phyloP scores from a whole-genome alignment of 2,113 vertebrate species.

The Planiliza haematocheilus region DNA sequence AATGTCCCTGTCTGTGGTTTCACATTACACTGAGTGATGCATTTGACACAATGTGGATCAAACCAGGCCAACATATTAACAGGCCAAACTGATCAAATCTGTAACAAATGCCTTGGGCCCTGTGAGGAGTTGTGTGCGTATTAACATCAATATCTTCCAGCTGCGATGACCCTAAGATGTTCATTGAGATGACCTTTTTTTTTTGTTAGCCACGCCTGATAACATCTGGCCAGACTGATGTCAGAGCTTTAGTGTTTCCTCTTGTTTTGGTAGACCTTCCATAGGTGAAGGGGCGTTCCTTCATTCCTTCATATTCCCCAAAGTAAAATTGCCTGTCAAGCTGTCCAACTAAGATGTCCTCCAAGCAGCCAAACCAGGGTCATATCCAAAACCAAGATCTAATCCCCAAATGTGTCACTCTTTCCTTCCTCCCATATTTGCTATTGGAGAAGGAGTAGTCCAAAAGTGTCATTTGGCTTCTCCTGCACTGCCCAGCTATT shows the following conservation, averaged over 20 bases:
- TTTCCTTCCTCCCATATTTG: conserved; percentile 22
- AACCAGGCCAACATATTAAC: conserved; percentile 8
- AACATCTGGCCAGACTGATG: conserved; percentile 51
- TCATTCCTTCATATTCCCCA: conserved; percentile 62
- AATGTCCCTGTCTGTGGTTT: conserved; percentile 39
- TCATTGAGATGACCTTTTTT: neutral
- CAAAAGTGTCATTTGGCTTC: conserved; percentile 33
- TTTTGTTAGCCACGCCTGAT: conserved; percentile 41
- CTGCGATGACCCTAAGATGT: conserved; percentile 40
- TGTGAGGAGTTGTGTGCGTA: neutral
- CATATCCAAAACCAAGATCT: conserved; percentile 49
- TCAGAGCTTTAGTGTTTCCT: conserved; percentile 62
- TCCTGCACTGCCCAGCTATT: conserved; percentile 53
- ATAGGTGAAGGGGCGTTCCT: conserved; percentile 58
- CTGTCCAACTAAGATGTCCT: conserved; percentile 58
- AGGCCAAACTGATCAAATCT: neutral
- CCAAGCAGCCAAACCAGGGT: conserved; percentile 29
- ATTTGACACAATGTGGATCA: conserved; percentile 1
- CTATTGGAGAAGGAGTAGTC: conserved; percentile 19
- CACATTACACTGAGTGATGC: neutral
- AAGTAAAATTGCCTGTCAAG: conserved; percentile 63
- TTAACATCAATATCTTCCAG: conserved; percentile 9
- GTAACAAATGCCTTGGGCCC: neutral
- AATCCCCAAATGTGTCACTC: conserved; percentile 58
- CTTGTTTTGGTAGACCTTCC: conserved; percentile 55